phyloP scores from a whole-genome alignment of 2,113 vertebrate genomes.

The Eulemur macaco region DNA sequence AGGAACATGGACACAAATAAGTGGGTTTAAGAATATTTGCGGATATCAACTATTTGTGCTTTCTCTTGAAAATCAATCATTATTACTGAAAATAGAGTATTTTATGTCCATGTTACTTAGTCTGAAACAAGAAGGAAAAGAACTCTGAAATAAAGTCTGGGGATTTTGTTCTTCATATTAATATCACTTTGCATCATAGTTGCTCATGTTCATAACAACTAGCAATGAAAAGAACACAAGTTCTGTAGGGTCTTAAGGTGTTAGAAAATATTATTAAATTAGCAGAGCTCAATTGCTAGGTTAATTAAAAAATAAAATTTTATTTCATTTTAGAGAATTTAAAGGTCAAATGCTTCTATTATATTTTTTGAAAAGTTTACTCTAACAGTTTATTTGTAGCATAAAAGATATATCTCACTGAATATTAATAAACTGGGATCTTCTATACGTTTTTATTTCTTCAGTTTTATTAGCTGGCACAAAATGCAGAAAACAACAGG shows the following conservation, averaged over 20 bases:
- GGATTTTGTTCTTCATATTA: slow-evolving; percentile 40
- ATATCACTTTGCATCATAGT: slow-evolving; percentile 26
- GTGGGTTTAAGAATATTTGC: neutral
- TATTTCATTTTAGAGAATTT: slow-evolving; percentile 43
- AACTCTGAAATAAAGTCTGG: neutral
- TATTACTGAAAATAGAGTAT: neutral
- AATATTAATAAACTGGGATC: neutral
- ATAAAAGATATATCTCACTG: neutral
- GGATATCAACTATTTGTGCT: neutral
- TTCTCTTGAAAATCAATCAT: neutral
- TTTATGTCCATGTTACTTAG: neutral
- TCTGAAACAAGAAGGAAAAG: slow-evolving; percentile 5
- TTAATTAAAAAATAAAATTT: slow-evolving; percentile 57
- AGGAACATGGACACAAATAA: neutral
- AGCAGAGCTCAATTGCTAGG: neutral
- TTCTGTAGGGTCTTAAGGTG: slow-evolving; percentile 32
- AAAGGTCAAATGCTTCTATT: slow-evolving; percentile 54
- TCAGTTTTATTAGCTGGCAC: slow-evolving; percentile 38
- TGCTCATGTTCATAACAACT: slow-evolving; percentile 50
- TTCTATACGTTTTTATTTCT: neutral
- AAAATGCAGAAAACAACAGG: slow-evolving; percentile 22
- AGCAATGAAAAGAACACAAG: slow-evolving; percentile 25
- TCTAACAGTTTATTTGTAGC: slow-evolving; percentile 24
- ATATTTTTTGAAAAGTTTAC: slow-evolving; percentile 31
- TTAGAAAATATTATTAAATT: slow-evolving; percentile 58